Base-by-base conservation (phyloP, 1,140 invertebrate species). In the Ectropis grisescens region DNA sequence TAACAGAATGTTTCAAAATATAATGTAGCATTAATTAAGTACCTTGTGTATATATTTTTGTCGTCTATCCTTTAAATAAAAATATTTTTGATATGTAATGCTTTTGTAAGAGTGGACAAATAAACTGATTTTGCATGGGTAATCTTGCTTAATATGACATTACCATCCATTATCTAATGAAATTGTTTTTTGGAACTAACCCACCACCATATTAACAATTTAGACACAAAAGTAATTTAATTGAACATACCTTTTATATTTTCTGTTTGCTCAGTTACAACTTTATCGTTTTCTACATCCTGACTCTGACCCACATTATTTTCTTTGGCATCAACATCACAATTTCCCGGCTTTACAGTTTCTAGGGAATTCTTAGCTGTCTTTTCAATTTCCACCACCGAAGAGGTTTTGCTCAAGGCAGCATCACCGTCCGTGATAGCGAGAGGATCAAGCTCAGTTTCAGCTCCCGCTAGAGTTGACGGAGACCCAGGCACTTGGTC, bases 311-410 rank as follows among this genome's bases (percentile, higher is more conserved):
- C 55, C 53, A 60, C 31, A 42, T 41, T 59, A 38, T 68, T 64
- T 51, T 75, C 65, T 71, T 79, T 79, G 74, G 64, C 54, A 64
- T 65, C 64, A 32, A 71, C 66, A 65, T 74, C 64, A 66, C 64
- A 69, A 56, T 39, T 62, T 41, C 52, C 66, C 47, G 43, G 41
- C 16, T 49, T 50, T 31, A 53, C 58, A n/a, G n/a, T n/a, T 7
- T 58, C 50, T n/a, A 34, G 15, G 16, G 45, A 40, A 32, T 43
- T 37, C 13, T 51, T 57, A 2, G 39, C 44, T 12, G 38, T 44
- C 8, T 57, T 32, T 22, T 57, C 50, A 10, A n/a, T n/a, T n/a
- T 29, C 37, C 34, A 45, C 33, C 13, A 41, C 30, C 24, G 41
- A 30, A n/a, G 35, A 47, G 12, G 39, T 28, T 19, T 39, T 33